A percentile compares a stretch with the other conserved stretches of the same genome.
Evolutionary conservation across 2,888 invertebrate species (phyloP).

Genomic region (Sarcophaga subvicina): DNA sequence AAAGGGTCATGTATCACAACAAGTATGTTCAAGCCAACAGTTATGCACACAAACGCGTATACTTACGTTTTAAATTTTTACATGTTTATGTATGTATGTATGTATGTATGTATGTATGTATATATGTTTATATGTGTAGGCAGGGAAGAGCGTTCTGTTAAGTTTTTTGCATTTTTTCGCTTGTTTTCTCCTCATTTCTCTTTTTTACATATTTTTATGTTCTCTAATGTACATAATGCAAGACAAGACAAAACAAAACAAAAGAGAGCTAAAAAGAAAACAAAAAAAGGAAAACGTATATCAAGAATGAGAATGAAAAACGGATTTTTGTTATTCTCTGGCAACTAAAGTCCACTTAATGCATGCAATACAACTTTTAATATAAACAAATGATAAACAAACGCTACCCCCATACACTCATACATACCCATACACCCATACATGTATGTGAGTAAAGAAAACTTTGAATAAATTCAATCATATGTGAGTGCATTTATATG

Average conservation of each 20-base stretch:
- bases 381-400: slow-evolving; percentile 50
- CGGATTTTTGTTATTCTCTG: slow-evolving; percentile 36
- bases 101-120: background rate
- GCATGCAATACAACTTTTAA: slow-evolving; percentile 54
- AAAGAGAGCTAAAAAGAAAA: background rate
- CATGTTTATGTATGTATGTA: background rate
- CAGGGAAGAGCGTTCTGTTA: slow-evolving; percentile 19
- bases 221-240: slow-evolving; percentile 26
- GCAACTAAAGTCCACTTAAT: slow-evolving; percentile 60
- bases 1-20: slow-evolving; percentile 63
- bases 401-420: background rate
- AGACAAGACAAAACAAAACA: slow-evolving; percentile 1
- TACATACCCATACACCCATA: background rate
- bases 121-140: background rate
- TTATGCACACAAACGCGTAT: slow-evolving; percentile 3
- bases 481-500: too few relatives aligned
- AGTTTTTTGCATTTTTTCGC: slow-evolving; percentile 1
- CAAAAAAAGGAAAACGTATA: background rate
- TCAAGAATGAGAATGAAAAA: too few relatives aligned
- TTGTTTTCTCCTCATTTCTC: slow-evolving; percentile 2
- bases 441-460: background rate
- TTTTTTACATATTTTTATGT: background rate
- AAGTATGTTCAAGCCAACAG: slow-evolving; percentile 20
- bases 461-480: too few relatives aligned
- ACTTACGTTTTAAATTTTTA: background rate